Conservation (phyloP, 1,140 invertebrate genomes). For the Heliothis subflexa region DNA sequence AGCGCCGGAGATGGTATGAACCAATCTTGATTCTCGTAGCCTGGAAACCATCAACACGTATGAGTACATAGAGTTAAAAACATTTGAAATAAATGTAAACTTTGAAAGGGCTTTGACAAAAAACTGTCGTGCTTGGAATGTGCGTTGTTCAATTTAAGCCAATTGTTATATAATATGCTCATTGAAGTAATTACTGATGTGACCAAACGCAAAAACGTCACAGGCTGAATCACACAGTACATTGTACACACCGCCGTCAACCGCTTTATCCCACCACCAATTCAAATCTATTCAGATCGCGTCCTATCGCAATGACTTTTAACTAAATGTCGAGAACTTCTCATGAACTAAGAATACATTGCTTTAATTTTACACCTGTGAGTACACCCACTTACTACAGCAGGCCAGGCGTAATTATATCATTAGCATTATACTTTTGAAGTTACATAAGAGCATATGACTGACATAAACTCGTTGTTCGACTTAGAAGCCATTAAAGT, state of each 20-base stretch:
- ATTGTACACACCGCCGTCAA: conserved; percentile 10
- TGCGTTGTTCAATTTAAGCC: conserved; percentile 13
- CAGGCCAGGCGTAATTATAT: conserved; percentile 16
- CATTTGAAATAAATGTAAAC: background rate
- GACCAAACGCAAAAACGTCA: conserved; percentile 59
- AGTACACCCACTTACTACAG: conserved; percentile 29
- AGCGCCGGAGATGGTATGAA: conserved; percentile 95
- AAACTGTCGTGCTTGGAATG: background rate
- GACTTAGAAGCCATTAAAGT: conserved; percentile 40
- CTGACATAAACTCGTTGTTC: conserved; percentile 9
- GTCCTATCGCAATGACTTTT: conserved; percentile 33
- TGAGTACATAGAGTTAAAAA: conserved; percentile 52
- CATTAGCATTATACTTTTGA: conserved; percentile 36
- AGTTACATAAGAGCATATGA: conserved; percentile 24
- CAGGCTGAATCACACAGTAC: conserved; percentile 39
- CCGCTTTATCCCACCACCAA: conserved; percentile 28
- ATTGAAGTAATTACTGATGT: conserved; percentile 46
- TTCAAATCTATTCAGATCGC: conserved; percentile 24
- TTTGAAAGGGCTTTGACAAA: conserved; percentile 49
- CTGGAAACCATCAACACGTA: conserved; percentile 85
- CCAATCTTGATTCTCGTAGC: conserved; percentile 98
- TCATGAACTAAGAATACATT: conserved; percentile 40
- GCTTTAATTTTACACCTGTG: conserved; percentile 44
- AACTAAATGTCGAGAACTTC: conserved; percentile 35
- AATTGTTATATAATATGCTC: conserved; percentile 13